Percentiles rank a stretch among this genome's conserved stretches.
Conservation (phyloP, 2,113 vertebrate species). For the Dasyurus viverrinus region DNA sequence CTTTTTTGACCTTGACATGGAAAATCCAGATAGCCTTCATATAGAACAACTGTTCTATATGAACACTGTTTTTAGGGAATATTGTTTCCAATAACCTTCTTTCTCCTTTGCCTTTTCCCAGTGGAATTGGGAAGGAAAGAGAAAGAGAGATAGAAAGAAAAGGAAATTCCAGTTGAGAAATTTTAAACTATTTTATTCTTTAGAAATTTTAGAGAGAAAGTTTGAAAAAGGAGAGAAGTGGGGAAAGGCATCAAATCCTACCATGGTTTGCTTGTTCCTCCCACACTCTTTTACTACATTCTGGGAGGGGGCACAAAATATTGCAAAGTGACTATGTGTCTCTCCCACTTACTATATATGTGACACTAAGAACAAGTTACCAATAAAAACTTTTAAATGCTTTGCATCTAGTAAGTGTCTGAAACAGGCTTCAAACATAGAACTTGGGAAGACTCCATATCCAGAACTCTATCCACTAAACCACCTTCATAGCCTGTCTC, state of each 20-base stretch:
- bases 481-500: background rate
- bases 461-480: background rate
- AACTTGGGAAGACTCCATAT: background rate
- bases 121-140: background rate
- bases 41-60: background rate
- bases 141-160: background rate
- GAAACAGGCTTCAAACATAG: background rate
- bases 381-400: background rate
- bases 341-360: background rate
- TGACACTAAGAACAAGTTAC: background rate
- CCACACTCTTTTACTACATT: background rate
- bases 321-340: background rate
- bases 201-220: background rate
- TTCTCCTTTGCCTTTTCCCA: background rate
- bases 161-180: background rate
- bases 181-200: background rate
- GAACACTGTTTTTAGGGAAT: background rate
- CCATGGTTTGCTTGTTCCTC: background rate
- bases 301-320: background rate
- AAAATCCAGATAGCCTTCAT: constrained; percentile 37
- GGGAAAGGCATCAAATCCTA: background rate
- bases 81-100: background rate
- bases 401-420: background rate
- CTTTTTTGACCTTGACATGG: constrained; percentile 26
- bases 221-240: background rate